A percentile compares a stretch with the other conserved stretches of the same genome.
Evolutionary conservation across 2,797 vertebrate genomes (phyloP).

Genomic region (Lophius americanus): DNA sequence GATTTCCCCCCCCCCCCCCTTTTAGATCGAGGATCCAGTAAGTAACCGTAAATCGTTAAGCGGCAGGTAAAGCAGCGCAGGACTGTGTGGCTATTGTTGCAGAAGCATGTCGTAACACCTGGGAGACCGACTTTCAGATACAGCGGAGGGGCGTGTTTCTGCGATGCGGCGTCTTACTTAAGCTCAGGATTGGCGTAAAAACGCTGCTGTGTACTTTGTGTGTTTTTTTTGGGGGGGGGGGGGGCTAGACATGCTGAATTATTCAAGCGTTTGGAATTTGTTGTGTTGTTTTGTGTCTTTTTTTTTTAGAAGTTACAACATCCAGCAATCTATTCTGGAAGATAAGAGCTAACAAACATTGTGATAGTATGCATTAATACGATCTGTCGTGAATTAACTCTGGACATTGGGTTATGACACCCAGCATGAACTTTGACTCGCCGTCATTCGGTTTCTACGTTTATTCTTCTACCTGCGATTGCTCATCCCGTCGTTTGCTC

Average conservation of each 20-base stretch:
- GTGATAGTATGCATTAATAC: no score
- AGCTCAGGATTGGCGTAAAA: neutral
- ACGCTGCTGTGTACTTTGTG: constrained; percentile 9
- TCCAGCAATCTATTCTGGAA: no score
- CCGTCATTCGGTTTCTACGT: neutral
- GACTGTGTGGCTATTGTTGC: constrained; percentile 39
- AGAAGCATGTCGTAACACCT: constrained; percentile 54
- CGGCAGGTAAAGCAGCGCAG: constrained; percentile 58
- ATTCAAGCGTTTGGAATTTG: no score
- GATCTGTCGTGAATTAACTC: neutral
- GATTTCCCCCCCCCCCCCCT: constrained; percentile 47
- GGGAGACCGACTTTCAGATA: neutral
- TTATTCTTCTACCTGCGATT: neutral
- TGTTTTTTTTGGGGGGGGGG: neutral
- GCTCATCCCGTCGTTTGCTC: neutral
- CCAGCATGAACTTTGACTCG: constrained; percentile 15
- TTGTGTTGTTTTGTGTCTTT: no score
- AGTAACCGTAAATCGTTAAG: constrained; percentile 65
- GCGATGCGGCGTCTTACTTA: constrained; percentile 13
- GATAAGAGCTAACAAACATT: no score
- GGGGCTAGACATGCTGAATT: no score
- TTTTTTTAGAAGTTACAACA: no score
- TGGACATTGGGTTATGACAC: constrained; percentile 5
- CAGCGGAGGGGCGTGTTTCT: constrained; percentile 31
- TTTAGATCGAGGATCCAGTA: constrained; percentile 76